Evolutionary conservation across 2,888 invertebrate genomes (phyloP).

Genomic region (Dicranocentrus wangi): DNA sequence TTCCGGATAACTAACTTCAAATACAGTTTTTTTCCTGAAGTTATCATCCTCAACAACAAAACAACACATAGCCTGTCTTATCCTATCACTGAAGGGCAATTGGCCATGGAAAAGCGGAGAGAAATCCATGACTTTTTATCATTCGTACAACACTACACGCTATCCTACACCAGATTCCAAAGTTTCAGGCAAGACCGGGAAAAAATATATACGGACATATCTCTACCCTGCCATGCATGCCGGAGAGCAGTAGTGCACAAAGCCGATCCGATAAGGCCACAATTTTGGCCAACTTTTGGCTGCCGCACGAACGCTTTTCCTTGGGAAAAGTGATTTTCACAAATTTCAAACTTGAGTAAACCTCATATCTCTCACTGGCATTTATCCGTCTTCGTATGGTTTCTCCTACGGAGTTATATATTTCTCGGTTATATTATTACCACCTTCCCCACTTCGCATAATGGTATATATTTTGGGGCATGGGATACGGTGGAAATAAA

Average conservation of each 20-base stretch:
- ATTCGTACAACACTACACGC: neutral
- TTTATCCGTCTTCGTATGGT: neutral
- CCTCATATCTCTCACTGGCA: slow-evolving; percentile 34
- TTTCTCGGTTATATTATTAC: slow-evolving; percentile 9
- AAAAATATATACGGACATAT: too few species aligned
- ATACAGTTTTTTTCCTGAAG: slow-evolving; percentile 28
- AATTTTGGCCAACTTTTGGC: slow-evolving; percentile 64
- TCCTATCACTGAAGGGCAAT: slow-evolving; percentile 18
- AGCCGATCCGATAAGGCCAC: slow-evolving; percentile 65
- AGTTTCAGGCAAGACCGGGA: too few species aligned
- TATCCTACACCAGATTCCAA: too few species aligned
- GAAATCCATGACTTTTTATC: slow-evolving; percentile 20
- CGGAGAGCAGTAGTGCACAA: slow-evolving; percentile 45
- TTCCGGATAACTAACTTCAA: slow-evolving; percentile 42
- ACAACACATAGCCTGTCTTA: neutral
- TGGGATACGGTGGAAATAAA: neutral
- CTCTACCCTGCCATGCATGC: too few species aligned
- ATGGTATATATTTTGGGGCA: neutral
- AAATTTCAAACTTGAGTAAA: slow-evolving; percentile 61
- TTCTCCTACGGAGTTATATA: neutral
- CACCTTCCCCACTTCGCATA: slow-evolving; percentile 3
- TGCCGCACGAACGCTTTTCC: slow-evolving; percentile 28
- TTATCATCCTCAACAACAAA: slow-evolving; percentile 35
- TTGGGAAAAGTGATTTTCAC: slow-evolving; percentile 38
- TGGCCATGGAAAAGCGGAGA: slow-evolving; percentile 27